Evolutionary conservation across 2,888 invertebrate species (phyloP).

Genomic region (Pelosia muscerda): DNA sequence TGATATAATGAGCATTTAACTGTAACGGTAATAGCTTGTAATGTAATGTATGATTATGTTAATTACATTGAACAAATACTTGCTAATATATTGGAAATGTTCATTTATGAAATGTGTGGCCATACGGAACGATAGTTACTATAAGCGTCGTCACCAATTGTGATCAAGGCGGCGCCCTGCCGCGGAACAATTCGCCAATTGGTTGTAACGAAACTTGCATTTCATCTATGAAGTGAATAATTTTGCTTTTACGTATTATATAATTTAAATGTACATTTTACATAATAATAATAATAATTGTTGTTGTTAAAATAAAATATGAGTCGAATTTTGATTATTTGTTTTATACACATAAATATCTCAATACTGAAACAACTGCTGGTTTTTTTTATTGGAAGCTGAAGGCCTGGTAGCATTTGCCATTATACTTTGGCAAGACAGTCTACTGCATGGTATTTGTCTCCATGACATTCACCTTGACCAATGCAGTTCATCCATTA

Average conservation of each 20-base stretch:
- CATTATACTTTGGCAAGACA: background rate
- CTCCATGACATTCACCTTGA: background rate
- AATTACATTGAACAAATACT: conserved; percentile 51
- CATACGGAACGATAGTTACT: conserved; percentile 50
- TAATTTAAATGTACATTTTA: conserved; percentile 83
- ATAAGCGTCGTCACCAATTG: conserved; percentile 33
- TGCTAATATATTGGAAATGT: conserved; percentile 33
- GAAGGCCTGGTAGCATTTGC: background rate
- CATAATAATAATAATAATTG: conserved; percentile 77
- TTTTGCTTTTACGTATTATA: conserved; percentile 78
- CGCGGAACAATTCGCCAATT: conserved; percentile 48
- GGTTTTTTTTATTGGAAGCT: background rate
- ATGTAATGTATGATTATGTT: conserved; percentile 44
- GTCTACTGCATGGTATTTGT: background rate
- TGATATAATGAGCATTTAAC: conserved; percentile 60
- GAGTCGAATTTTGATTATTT: conserved; percentile 48
- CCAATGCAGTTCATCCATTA: too few relatives aligned
- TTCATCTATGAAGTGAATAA: conserved; percentile 66
- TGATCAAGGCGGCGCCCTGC: conserved; percentile 36
- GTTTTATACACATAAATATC: conserved; percentile 14
- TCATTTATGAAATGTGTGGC: conserved; percentile 53
- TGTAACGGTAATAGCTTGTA: conserved; percentile 45
- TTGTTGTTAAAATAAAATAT: conserved; percentile 84
- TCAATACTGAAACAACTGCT: background rate
- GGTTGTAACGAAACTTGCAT: conserved; percentile 59